Conservation (phyloP, 1,140 invertebrate species). For the Drosophila carrolli region DNA sequence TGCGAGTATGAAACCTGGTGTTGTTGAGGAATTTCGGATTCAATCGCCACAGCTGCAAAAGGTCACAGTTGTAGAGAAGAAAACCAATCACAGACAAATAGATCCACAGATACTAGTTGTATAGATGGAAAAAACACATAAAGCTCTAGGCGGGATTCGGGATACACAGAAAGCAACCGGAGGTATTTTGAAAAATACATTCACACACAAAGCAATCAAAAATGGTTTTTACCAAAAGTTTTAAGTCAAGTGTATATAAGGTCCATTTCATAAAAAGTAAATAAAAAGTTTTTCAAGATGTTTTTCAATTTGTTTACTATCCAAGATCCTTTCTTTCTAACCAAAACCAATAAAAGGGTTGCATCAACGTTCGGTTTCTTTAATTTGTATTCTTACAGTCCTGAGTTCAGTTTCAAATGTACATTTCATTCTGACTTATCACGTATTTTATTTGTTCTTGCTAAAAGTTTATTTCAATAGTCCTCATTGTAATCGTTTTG, state of each 20-base stretch:
- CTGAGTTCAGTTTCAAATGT: constrained; percentile 20
- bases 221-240: neutral
- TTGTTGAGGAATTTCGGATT: constrained; percentile 88
- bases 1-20: constrained; percentile 88
- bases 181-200: neutral
- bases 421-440: constrained; percentile 18
- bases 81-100: constrained; percentile 6
- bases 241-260: neutral
- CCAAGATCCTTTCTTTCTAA: neutral
- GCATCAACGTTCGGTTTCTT: neutral
- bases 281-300: no score
- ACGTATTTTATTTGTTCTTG: constrained; percentile 12
- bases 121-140: constrained; percentile 30
- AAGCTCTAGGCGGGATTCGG: constrained; percentile 21
- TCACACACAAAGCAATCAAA: constrained; percentile 11
- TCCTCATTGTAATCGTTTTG: constrained; percentile 47
- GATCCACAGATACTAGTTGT: constrained; percentile 9
- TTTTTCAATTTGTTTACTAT: neutral
- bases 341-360: neutral
- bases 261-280: neutral
- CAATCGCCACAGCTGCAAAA: constrained; percentile 56
- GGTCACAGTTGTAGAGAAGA: constrained; percentile 87
- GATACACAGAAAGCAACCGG: constrained; percentile 30
- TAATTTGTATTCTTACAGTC: constrained; percentile 5
- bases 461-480: constrained; percentile 32